A percentile compares a stretch with the other conserved stretches of the same genome.
Conservation (phyloP, 2,113 vertebrate species). For the Siniperca knerii region DNA sequence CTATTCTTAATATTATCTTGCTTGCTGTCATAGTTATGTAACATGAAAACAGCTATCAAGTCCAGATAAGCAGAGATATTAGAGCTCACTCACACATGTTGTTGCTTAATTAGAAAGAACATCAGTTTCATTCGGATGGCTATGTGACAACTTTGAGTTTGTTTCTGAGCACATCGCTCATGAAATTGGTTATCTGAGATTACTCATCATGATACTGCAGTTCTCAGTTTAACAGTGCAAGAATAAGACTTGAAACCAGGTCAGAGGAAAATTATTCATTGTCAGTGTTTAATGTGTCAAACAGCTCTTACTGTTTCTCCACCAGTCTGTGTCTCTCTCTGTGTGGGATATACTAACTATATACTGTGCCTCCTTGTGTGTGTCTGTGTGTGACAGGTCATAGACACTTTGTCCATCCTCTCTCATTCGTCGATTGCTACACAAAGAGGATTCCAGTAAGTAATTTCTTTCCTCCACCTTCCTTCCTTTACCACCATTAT, state of each 20-base stretch:
- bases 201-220: neutral
- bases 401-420: conserved; percentile 88
- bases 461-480: conserved; percentile 37
- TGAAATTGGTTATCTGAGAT: conserved; percentile 6
- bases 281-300: conserved; percentile 8
- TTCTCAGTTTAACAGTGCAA: neutral
- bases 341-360: too few relatives aligned
- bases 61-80: neutral
- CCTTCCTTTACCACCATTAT: neutral
- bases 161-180: conserved; percentile 14
- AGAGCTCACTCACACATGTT: neutral
- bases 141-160: neutral
- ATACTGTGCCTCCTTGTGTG: neutral
- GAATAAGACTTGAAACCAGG: conserved; percentile 15
- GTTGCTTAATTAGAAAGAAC: conserved; percentile 1
- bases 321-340: neutral
- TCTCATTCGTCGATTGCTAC: conserved; percentile 85
- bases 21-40: neutral
- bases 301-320: neutral
- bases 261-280: conserved; percentile 1
- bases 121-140: neutral
- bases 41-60: neutral
- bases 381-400: conserved; percentile 82
- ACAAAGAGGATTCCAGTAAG: conserved; percentile 87
- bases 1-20: neutral